A percentile compares a stretch with the other conserved stretches of the same genome.
These are phyloP conservation scores for Microtus ochrogaster DNA, from an alignment of 2,113 vertebrate species.

Conservation along the genomic window DNA sequence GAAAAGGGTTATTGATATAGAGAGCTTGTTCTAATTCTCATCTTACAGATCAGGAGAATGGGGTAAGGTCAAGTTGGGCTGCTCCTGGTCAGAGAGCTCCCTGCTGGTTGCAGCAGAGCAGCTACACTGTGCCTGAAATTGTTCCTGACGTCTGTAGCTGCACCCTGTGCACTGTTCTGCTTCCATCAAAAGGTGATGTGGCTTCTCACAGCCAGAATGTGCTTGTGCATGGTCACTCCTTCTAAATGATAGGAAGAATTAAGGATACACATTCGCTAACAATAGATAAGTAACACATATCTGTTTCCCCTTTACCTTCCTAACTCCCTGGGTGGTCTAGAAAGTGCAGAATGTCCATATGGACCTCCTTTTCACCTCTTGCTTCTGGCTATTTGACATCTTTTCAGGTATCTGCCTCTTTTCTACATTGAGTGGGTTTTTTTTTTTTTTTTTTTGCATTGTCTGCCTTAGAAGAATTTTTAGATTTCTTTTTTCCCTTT, in stretches of 20 bases:
- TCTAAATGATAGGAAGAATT: not conserved
- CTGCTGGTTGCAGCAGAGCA: not conserved
- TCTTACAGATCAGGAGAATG: not conserved
- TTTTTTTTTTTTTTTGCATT: not conserved
- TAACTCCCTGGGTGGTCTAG: not conserved
- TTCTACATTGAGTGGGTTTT: not conserved
- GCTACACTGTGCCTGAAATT: not conserved
- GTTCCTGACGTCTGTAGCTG: not conserved
- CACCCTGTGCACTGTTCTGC: not conserved
- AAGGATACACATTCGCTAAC: not conserved
- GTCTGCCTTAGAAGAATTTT: not conserved
- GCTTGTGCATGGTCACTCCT: not conserved
- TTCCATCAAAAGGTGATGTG: not conserved
- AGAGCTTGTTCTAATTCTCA: not conserved
- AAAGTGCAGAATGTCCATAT: conserved; percentile 14
- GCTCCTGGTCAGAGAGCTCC: not conserved
- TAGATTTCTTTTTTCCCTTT: conserved; percentile 25
- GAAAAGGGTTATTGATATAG: not conserved
- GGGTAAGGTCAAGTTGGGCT: not conserved
- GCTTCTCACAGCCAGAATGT: not conserved
- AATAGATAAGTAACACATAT: conserved; percentile 21
- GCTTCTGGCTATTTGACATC: conserved; percentile 37
- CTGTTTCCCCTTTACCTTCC: not conserved
- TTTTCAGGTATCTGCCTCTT: conserved; percentile 54
- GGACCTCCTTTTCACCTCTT: not conserved